Evolutionary conservation across 2,888 invertebrate genomes (phyloP), one percentile per base, ranked within the genome.

Genomic region (Gisinianus flammeolus): DNA sequence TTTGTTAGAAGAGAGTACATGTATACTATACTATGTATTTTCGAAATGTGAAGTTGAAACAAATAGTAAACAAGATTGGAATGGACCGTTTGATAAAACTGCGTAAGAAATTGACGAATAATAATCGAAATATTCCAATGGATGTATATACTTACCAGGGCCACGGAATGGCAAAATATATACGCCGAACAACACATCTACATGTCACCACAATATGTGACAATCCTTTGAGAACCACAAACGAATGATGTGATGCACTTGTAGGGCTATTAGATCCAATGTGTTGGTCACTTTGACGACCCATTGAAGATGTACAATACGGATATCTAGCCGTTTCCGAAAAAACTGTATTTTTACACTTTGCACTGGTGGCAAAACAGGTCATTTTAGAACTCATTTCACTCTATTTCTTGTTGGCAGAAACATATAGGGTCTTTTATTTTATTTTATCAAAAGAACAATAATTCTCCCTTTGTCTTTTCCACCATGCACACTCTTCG

Each of bases 101-200:
- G n/a, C n/a, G n/a, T n/a, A n/a, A n/a, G n/a, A n/a, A n/a, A n/a
- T n/a, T n/a, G n/a, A n/a, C n/a, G n/a, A n/a, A n/a, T n/a, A n/a
- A n/a, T n/a, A n/a, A n/a, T n/a, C n/a, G n/a, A n/a, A n/a, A n/a
- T n/a, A n/a, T n/a, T n/a, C n/a, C n/a, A n/a, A 35, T 35, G 12
- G 35, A 35, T n/a, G 74, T 30, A 4, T 70, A 24, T 8, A 54
- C 78, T 78, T 67, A 78, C 78, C 78, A 78, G 52, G 78, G 78
- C 78, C 78, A 78, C 26, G 74, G 78, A 58, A 78, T 78, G 56
- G 74, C 68, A 68, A 74, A 78, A 58, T 78, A 78, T 52, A 78
- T 67, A 22, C 78, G 44, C 8, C 69, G 28, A n/a, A 75, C 78
- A 28, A 73, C 69, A 74, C 78, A 78, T 1, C 78, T 74, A 78